A percentile compares a stretch with the other conserved stretches of the same genome.
phyloP scores from a whole-genome alignment of 1,140 invertebrate genomes.

The Anoplophora glabripennis region DNA sequence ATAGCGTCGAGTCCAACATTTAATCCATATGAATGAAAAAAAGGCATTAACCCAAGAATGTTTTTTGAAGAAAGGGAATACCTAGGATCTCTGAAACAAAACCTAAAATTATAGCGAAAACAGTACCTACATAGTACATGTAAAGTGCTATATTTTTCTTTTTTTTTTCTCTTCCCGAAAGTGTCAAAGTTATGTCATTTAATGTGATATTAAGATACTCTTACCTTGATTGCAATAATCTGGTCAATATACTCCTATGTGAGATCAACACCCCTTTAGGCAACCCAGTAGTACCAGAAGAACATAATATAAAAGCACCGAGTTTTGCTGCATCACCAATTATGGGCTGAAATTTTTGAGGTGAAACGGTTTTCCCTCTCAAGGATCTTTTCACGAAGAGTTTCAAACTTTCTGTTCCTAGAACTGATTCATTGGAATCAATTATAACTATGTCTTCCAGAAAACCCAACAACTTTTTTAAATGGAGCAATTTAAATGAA shows the following conservation, averaged over 20 bases:
- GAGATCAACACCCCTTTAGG: slow-evolving; percentile 77
- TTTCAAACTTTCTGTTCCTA: slow-evolving; percentile 13
- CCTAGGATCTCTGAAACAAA: slow-evolving; percentile 24
- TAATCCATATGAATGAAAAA: slow-evolving; percentile 35
- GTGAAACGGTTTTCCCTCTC: neutral
- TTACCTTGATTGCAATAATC: slow-evolving; percentile 25
- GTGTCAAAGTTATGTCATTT: neutral
- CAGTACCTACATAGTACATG: neutral
- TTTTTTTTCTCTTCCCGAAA: neutral
- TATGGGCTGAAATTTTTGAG: slow-evolving; percentile 12
- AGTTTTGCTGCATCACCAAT: slow-evolving; percentile 29
- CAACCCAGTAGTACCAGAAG: slow-evolving; percentile 68
- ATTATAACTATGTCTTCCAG: slow-evolving; percentile 28
- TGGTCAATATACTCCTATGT: slow-evolving; percentile 53
- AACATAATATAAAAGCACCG: slow-evolving; percentile 49
- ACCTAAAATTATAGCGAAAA: neutral
- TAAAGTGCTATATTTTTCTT: too few relatives aligned
- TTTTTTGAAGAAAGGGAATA: slow-evolving; percentile 2
- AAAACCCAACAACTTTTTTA: too few relatives aligned
- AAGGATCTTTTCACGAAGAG: slow-evolving; percentile 20
- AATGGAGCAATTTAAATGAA: too few relatives aligned
- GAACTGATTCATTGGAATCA: slow-evolving; percentile 13
- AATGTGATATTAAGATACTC: neutral
- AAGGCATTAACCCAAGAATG: slow-evolving; percentile 31
- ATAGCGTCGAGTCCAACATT: slow-evolving; percentile 19